These are phyloP conservation scores for Idaea biselata DNA, from an alignment of 2,888 invertebrate genomes.

Conservation along the genomic window DNA sequence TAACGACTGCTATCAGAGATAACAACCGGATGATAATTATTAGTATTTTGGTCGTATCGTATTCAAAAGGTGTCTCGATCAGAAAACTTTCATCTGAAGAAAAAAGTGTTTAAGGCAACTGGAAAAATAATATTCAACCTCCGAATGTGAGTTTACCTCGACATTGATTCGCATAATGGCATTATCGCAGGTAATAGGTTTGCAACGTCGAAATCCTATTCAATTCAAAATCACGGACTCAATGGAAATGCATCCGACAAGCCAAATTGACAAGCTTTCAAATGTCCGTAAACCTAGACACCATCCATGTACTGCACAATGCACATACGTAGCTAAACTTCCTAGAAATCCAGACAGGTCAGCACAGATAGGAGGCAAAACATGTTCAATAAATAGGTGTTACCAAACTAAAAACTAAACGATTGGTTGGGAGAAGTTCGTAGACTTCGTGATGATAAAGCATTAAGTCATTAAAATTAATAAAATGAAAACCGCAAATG, in stretches of 20 bases:
- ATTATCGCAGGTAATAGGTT: neutral
- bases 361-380: too few relatives aligned
- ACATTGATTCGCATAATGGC: neutral
- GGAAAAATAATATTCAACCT: neutral
- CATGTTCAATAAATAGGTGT: too few relatives aligned
- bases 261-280: conserved; percentile 11
- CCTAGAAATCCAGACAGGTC: neutral
- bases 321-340: neutral
- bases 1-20: too few relatives aligned
- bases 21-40: too few relatives aligned
- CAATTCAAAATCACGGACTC: conserved; percentile 6
- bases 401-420: too few relatives aligned
- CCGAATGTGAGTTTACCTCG: too few relatives aligned
- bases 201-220: neutral
- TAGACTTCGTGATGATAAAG: too few relatives aligned
- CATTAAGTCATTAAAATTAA: neutral
- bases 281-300: conserved; percentile 6
- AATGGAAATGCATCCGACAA: conserved; percentile 11
- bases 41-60: neutral
- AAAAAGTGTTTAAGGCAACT: neutral
- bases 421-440: too few relatives aligned
- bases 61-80: neutral
- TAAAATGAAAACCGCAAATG: neutral
- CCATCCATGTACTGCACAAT: conserved; percentile 5
- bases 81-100: neutral